Evolutionary conservation across 2,888 invertebrate species (phyloP), one percentile per base, ranked within the genome.

Genomic region (Adelognathus sp.): DNA sequence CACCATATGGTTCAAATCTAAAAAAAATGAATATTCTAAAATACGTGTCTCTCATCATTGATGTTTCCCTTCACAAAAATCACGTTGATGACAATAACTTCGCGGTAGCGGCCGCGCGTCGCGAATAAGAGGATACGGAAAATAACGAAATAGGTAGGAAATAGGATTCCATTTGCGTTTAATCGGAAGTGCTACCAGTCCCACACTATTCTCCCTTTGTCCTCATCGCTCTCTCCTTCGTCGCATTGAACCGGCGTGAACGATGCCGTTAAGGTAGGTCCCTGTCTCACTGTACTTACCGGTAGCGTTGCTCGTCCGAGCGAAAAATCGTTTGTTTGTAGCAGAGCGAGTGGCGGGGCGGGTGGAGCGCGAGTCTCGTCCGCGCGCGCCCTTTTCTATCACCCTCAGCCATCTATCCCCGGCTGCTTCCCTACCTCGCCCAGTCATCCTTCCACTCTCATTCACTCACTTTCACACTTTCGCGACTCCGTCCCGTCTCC

Each of bases 111-210:
- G 11, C 36, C 14, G 56, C 70, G 76, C 79, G 81, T 78, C 79
- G 73, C 75, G 79, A 73, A 75, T 79, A 75, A 79, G 75, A 72
- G 75, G 75, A 75, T 75, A 60, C 75, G 79, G 71, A 79, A 76
- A n/a, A n/a, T 77, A 82, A 74, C 77, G 81, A 82, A 83, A 82
- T 83, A 85, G 82, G 80, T 79, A 81, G 84, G 80, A 82, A 83
- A 84, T 81, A 81, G 83, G 78, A 86, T 84, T 83, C 81, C 81
- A 83, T 84, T 85, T 81, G 82, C 81, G 83, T 84, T 80, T 82
- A 82, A 82, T 83, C 84, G 82, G 79, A 84, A 83, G 83, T 82
- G 64, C 75, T 63, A 67, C 73, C 56, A 70, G 31, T 61, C 63
- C 60, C 61, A 29, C 39, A 27, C 50, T 39, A 33, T n/a, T 14